Conservation (phyloP, 1,140 invertebrate species). For the Meloidogyne exigua region DNA sequence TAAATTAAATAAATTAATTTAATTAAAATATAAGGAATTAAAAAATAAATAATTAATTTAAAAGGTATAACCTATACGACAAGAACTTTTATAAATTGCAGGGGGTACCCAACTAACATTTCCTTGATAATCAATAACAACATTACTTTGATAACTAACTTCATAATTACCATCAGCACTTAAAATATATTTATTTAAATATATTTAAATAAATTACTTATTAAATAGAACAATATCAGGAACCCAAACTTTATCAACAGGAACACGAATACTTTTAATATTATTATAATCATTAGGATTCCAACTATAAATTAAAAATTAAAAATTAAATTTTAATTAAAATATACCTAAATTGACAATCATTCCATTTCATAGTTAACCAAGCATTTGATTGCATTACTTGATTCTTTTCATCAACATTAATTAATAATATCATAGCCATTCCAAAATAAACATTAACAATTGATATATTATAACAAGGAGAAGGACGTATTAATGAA, state of each 20-base stretch:
- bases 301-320: conserved; percentile 79
- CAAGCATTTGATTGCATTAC: conserved; percentile 60
- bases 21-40: conserved; percentile 71
- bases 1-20: conserved; percentile 69
- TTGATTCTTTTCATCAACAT: conserved; percentile 71
- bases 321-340: conserved; percentile 70
- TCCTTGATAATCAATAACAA: conserved; percentile 79
- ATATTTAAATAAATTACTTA: conserved; percentile 22
- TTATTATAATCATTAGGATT: conserved; percentile 94
- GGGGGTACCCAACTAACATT: conserved; percentile 72
- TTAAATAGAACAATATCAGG: conserved; percentile 94
- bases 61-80: conserved; percentile 26
- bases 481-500: conserved; percentile 65
- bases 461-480: conserved; percentile 81
- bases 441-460: conserved; percentile 90
- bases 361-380: conserved; percentile 76
- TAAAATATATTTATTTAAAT: conserved; percentile 1
- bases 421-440: conserved; percentile 96
- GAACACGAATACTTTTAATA: conserved; percentile 86
- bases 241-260: conserved; percentile 98
- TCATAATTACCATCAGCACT: conserved; percentile 93
- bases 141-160: conserved; percentile 75
- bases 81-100: conserved; percentile 81
- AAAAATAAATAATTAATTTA: conserved; percentile 64
- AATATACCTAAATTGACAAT: conserved; percentile 71